A percentile compares a stretch with the other conserved stretches of the same genome.
Conservation (phyloP, 2,797 vertebrate genomes). For the Eulemur coronatus region DNA sequence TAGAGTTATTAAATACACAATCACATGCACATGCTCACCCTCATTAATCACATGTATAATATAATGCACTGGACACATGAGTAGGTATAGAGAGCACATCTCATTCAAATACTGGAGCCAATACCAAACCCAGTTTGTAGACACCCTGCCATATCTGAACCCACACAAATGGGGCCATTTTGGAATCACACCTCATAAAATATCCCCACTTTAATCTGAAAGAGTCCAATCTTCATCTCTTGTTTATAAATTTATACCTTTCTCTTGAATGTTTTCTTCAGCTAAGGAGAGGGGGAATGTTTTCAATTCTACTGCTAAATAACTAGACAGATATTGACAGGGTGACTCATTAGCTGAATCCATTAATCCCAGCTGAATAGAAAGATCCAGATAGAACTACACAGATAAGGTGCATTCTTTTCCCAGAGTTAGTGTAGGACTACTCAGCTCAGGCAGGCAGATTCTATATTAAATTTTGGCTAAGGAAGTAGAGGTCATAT, state of each 20-base stretch:
- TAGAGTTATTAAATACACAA: neutral
- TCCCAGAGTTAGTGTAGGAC: neutral
- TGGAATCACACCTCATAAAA: neutral
- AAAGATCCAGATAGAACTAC: slow-evolving; percentile 37
- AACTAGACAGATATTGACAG: slow-evolving; percentile 38
- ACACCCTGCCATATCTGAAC: neutral
- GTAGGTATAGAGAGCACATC: neutral
- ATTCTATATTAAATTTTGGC: slow-evolving; percentile 49
- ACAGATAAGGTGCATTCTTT: neutral
- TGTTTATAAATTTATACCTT: slow-evolving; percentile 17
- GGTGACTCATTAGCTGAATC: slow-evolving; percentile 67
- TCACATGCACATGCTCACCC: no score
- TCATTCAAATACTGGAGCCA: neutral
- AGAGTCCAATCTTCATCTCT: neutral
- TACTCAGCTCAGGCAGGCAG: neutral
- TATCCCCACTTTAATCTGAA: neutral
- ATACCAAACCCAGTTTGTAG: neutral
- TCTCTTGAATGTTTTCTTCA: neutral
- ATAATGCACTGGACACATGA: neutral
- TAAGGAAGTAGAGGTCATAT: slow-evolving; percentile 2
- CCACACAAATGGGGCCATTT: neutral
- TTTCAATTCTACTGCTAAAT: neutral
- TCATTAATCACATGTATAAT: neutral
- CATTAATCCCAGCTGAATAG: slow-evolving; percentile 58
- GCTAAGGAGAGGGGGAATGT: neutral